Evolutionary conservation across 2,113 vertebrate species (phyloP).

Genomic region (Pithys albifrons): DNA sequence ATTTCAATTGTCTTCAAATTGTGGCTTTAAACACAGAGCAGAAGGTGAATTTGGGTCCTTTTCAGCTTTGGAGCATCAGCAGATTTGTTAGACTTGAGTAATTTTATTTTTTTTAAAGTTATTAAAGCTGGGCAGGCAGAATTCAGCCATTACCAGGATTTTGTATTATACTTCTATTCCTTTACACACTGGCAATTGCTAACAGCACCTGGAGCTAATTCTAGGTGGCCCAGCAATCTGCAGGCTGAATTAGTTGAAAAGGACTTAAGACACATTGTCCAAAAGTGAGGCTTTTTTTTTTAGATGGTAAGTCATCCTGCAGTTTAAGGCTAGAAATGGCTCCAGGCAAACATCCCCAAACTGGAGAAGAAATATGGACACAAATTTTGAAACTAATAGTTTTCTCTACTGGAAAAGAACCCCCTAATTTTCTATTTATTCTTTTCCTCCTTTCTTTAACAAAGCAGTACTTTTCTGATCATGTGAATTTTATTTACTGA

Average conservation of each 20-base stretch:
- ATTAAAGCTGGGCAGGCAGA: constrained; percentile 56
- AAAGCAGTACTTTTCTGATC: constrained; percentile 59
- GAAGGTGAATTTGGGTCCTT: constrained; percentile 53
- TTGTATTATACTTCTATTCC: constrained; percentile 33
- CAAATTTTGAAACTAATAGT: constrained; percentile 28
- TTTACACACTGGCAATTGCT: constrained; percentile 41
- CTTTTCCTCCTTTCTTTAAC: constrained; percentile 22
- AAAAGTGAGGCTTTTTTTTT: constrained; percentile 50
- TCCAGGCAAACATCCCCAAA: constrained; percentile 22
- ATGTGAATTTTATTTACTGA: constrained; percentile 69
- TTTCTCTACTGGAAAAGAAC: constrained; percentile 55
- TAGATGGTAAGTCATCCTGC: background rate
- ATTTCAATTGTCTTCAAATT: background rate
- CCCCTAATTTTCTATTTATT: constrained; percentile 58
- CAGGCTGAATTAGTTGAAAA: constrained; percentile 41
- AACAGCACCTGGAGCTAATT: constrained; percentile 50
- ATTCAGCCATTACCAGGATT: constrained; percentile 52
- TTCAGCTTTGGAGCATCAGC: constrained; percentile 45
- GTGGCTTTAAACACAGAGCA: constrained; percentile 32
- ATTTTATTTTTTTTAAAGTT: constrained; percentile 33
- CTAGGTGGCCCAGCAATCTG: constrained; percentile 20
- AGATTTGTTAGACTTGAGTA: constrained; percentile 46
- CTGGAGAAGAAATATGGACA: constrained; percentile 8
- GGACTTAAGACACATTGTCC: background rate
- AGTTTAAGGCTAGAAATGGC: constrained; percentile 36